Base-by-base conservation (phyloP, 2,113 vertebrate species). In the Chrysochloris asiatica region DNA sequence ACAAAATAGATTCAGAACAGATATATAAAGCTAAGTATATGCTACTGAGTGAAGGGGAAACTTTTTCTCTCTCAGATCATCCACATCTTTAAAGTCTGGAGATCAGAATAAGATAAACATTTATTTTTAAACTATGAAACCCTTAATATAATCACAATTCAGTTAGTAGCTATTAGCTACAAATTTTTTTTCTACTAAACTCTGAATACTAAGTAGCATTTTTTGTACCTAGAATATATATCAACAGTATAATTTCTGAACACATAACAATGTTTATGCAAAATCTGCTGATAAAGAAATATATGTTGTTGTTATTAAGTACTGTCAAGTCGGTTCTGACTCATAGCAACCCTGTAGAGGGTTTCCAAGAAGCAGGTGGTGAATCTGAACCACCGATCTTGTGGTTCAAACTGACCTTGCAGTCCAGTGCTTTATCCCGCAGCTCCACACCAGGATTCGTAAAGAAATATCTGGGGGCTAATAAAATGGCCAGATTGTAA, bases 181-280 rank as follows among this genome's bases (percentile, higher is more conserved):
- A 90, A 86, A 73, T 52, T 30, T 86, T 93, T 96, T 92, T 54
- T 84, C 59, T 77, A 91, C 59, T 92, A 67, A 86, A 65, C 61
- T 89, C 47, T 72, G 52, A 84, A 95, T 83, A 89, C 30, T 90
- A 93, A 79, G 92, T 91, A 65, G 61, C 78, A 81, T 83, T 94
- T 94, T 97, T 94, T 94, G 56, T 95, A 91, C 59, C 30, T 88
- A 86, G 0, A 5, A 90, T 90, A 56, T 8, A 21, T 63, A 80
- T 47, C 41, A 79, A 43, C 72, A 43, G 91, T 47, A 83, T 71
- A 17, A 79, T 8, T 43, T 77, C 30, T 43, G 33, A 82, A 88
- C 61, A 61, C 38, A 30, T 65, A 85, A 43, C 77, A 82, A 78
- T 21, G 8, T 61, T 69, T 79, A 73, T 43, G 17, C 71, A 71